Evolutionary conservation across 35 echinoderm and acorn worm genomes (phyloP).

Genomic region (Strongylocentrotus purpuratus): DNA sequence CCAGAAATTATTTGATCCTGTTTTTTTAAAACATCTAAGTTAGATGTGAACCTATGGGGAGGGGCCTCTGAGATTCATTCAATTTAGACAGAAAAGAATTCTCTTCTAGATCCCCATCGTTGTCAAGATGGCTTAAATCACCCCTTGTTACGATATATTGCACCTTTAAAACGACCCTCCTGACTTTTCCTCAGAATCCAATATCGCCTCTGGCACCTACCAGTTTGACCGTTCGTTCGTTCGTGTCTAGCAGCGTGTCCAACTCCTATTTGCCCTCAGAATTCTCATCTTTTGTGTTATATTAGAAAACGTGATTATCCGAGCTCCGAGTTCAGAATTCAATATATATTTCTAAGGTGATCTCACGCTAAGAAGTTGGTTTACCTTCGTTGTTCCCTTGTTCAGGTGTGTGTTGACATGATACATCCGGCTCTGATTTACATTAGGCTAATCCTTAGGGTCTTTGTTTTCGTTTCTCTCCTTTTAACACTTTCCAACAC

Average conservation of each 20-base stretch:
- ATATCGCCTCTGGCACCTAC: neutral
- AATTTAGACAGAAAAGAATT: neutral
- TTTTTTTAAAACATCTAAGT: too few relatives aligned
- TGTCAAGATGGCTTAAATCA: neutral
- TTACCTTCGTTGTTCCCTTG: neutral
- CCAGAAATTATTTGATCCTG: too few relatives aligned
- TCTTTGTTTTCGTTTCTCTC: neutral
- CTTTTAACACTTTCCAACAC: neutral
- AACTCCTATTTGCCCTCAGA: neutral
- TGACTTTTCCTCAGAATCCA: neutral
- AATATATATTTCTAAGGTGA: slow-evolving; percentile 14
- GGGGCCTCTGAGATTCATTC: too few relatives aligned
- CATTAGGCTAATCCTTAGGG: neutral
- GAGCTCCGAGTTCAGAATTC: neutral
- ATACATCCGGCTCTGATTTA: neutral
- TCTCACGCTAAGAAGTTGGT: neutral
- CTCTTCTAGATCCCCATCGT: neutral
- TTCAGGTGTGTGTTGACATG: neutral
- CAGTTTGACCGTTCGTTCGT: neutral
- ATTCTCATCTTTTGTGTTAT: neutral
- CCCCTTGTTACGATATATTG: neutral
- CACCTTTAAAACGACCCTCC: neutral
- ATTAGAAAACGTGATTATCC: slow-evolving; percentile 18
- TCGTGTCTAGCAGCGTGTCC: neutral
- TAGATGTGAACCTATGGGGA: too few relatives aligned